Evolutionary conservation across 2,113 vertebrate genomes (phyloP).

Genomic region (Opisthocomus hoazin): DNA sequence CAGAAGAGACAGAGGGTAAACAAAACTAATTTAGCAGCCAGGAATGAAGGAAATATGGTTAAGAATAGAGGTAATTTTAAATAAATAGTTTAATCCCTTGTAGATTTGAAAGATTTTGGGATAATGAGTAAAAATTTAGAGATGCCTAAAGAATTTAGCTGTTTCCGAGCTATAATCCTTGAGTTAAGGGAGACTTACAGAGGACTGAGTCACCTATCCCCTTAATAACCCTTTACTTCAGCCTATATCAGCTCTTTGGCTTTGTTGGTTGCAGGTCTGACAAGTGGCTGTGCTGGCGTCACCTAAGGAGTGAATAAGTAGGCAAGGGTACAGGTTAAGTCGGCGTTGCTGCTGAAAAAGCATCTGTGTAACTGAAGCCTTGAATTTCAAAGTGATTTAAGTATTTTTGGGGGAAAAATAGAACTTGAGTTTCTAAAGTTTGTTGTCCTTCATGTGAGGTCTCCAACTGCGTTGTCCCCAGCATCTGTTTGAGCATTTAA

Average conservation of each 20-base stretch:
- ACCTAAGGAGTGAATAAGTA: not conserved
- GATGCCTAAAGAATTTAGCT: not conserved
- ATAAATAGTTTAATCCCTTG: not conserved
- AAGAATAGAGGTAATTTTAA: not conserved
- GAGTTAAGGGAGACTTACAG: not conserved
- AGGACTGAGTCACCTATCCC: not conserved
- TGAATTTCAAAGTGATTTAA: accelerated
- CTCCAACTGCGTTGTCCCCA: not conserved
- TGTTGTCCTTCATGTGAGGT: not conserved
- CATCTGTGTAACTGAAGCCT: not conserved
- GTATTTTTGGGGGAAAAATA: not conserved
- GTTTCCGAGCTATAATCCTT: not conserved
- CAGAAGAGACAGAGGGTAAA: not conserved
- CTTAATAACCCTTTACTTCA: not conserved
- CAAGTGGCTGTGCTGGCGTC: not conserved
- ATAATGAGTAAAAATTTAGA: not conserved
- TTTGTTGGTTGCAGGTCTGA: not conserved
- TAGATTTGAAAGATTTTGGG: not conserved
- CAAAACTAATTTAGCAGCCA: not conserved
- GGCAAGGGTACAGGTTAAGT: not conserved
- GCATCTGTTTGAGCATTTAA: not conserved
- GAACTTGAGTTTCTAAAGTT: not conserved
- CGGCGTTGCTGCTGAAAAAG: not conserved
- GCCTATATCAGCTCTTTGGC: not conserved
- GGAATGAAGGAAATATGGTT: not conserved